Percentiles rank a stretch among this genome's conserved stretches.
Conservation (phyloP, 2,888 invertebrate genomes). For the Brassicogethes aeneus region DNA sequence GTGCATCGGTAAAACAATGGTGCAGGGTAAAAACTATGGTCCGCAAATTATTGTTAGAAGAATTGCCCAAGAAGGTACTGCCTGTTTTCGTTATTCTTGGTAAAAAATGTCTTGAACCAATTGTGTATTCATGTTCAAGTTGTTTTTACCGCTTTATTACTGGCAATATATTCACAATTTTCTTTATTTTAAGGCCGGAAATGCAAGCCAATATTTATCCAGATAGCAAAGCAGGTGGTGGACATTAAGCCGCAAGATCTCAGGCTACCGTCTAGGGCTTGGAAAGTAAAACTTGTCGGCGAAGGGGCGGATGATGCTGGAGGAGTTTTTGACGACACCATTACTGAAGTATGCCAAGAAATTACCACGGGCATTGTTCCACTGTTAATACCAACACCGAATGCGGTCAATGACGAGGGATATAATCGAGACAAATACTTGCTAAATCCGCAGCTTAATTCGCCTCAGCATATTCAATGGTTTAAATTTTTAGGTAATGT, state of each 20-base stretch:
- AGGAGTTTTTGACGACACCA: constrained; percentile 60
- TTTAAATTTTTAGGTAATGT: constrained; percentile 52
- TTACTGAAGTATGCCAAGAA: constrained; percentile 59
- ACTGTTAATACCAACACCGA: constrained; percentile 52
- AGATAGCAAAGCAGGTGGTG: constrained; percentile 55
- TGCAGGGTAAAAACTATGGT: constrained; percentile 56
- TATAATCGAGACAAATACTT: constrained; percentile 53
- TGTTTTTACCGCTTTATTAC: too few relatives aligned
- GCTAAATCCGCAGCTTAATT: constrained; percentile 49
- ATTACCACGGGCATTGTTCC: constrained; percentile 49
- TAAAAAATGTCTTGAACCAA: background rate
- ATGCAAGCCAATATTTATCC: constrained; percentile 51
- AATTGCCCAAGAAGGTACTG: constrained; percentile 47
- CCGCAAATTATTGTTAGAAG: constrained; percentile 56
- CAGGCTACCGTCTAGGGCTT: constrained; percentile 52
- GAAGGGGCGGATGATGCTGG: constrained; percentile 63
- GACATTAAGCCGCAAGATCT: constrained; percentile 49
- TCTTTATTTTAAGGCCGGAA: constrained; percentile 34
- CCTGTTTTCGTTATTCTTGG: background rate
- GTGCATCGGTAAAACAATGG: constrained; percentile 56
- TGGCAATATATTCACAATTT: constrained; percentile 3
- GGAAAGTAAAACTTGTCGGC: constrained; percentile 57
- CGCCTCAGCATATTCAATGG: constrained; percentile 46
- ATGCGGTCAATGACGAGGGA: constrained; percentile 51
- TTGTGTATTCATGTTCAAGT: too few relatives aligned